Evolutionary conservation across 2,888 invertebrate genomes (phyloP).

Genomic region (Cordilura impudica): DNA sequence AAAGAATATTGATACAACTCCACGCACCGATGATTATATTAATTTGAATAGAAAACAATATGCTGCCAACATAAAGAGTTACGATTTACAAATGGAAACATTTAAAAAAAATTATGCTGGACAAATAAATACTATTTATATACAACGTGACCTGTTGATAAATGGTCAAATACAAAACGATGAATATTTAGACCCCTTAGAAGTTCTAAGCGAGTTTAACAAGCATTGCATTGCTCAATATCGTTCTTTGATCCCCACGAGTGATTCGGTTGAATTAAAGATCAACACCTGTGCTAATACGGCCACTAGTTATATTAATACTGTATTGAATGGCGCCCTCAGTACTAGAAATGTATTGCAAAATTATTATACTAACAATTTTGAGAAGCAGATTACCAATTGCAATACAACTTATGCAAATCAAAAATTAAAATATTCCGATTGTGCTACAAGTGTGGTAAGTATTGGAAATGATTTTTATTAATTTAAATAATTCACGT

Average conservation of each 20-base stretch:
- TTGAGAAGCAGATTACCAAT: conserved; percentile 18
- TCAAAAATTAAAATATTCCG: conserved; percentile 48
- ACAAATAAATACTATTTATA: conserved; percentile 24
- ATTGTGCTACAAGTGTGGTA: conserved; percentile 58
- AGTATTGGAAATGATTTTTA: conserved; percentile 4
- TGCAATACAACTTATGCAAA: conserved; percentile 27
- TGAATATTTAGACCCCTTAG: conserved; percentile 47
- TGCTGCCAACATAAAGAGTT: conserved; percentile 35
- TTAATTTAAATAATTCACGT: background rate
- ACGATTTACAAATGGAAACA: conserved; percentile 33
- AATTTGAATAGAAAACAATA: conserved; percentile 56
- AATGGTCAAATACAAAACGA: conserved; percentile 28
- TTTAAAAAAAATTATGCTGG: conserved; percentile 14
- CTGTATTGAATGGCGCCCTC: background rate
- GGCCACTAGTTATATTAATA: conserved; percentile 21
- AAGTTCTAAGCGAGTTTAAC: conserved; percentile 40
- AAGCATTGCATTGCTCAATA: conserved; percentile 60
- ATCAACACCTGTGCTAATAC: conserved; percentile 36
- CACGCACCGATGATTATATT: conserved; percentile 46
- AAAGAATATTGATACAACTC: background rate
- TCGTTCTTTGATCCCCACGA: conserved; percentile 37
- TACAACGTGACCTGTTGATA: conserved; percentile 27
- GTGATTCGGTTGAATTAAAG: background rate
- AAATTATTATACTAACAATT: conserved; percentile 52
- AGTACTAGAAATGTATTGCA: conserved; percentile 29